Conservation (phyloP, 2,888 invertebrate species). For the Sialis lutaria region DNA sequence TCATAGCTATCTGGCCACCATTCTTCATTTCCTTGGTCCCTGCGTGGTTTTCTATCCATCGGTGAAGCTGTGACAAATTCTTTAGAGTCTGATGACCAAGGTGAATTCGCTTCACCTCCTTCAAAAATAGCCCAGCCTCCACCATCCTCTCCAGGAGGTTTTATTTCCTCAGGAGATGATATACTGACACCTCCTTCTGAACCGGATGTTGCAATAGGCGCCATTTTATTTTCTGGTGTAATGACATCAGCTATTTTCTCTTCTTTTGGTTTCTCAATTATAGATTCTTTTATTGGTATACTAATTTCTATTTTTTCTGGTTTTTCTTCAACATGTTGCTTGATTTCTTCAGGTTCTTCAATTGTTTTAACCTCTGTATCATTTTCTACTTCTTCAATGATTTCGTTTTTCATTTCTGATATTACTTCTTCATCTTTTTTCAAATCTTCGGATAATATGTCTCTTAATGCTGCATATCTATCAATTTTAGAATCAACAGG, state of each 20-base stretch:
- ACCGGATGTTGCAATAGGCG: background rate
- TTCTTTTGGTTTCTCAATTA: conserved; percentile 6
- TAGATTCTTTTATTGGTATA: conserved; percentile 8
- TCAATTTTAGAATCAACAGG: conserved; percentile 34
- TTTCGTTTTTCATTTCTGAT: conserved; percentile 19
- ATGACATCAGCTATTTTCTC: conserved; percentile 7
- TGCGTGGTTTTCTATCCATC: conserved; percentile 27
- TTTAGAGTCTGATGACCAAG: conserved; percentile 63
- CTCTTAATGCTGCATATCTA: conserved; percentile 66
- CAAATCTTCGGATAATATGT: conserved; percentile 44
- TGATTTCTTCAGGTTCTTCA: conserved; percentile 13
- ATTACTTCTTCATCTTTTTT: conserved; percentile 22
- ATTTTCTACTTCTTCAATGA: conserved; percentile 17
- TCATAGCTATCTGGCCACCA: conserved; percentile 25
- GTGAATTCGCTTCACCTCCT: conserved; percentile 40
- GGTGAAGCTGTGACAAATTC: conserved; percentile 32
- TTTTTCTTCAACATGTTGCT: background rate
- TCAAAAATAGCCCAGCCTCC: conserved; percentile 45
- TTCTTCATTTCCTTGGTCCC: conserved; percentile 27
- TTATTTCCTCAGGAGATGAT: conserved; percentile 19
- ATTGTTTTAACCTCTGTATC: conserved; percentile 13
- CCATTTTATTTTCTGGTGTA: conserved; percentile 9
- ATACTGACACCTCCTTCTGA: too few relatives aligned
- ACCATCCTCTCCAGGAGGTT: conserved; percentile 18
- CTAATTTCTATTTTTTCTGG: background rate